Conservation (phyloP, 2,113 vertebrate genomes). For the Hemiprocne comata region DNA sequence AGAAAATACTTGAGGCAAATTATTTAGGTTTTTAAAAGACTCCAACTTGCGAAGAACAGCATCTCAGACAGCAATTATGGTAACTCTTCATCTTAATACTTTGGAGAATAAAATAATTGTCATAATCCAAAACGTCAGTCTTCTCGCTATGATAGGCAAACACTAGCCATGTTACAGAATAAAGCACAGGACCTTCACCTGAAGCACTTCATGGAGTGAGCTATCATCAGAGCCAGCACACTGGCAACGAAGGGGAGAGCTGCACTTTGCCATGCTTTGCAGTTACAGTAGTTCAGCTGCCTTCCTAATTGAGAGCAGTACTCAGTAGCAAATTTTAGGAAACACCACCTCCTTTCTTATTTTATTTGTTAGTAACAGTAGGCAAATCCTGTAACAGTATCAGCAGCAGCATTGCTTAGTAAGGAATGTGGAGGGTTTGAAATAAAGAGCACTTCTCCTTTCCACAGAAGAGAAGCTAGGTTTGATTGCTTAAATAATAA, state of each 20-base stretch:
- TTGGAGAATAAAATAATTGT: background rate
- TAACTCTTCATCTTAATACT: background rate
- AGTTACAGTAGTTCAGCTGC: background rate
- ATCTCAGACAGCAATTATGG: background rate
- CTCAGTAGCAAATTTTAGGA: accelerated
- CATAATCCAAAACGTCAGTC: background rate
- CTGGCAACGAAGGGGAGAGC: background rate
- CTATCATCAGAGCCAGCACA: background rate
- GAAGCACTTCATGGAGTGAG: background rate
- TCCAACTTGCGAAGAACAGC: background rate
- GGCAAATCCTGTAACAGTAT: background rate
- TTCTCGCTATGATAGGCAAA: background rate
- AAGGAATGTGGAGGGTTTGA: background rate
- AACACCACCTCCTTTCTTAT: background rate
- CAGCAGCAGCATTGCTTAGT: background rate
- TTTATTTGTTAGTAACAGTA: background rate
- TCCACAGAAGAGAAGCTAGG: background rate
- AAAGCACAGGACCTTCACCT: background rate
- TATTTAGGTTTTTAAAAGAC: background rate
- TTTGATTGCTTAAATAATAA: background rate
- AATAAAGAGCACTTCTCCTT: background rate
- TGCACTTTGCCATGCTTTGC: accelerated
- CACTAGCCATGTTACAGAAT: background rate
- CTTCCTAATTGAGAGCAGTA: background rate
- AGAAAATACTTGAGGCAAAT: conserved; percentile 1